These are phyloP conservation scores for Drosophila demipolita DNA, from an alignment of 2,888 invertebrate species.

Conservation along the genomic window DNA sequence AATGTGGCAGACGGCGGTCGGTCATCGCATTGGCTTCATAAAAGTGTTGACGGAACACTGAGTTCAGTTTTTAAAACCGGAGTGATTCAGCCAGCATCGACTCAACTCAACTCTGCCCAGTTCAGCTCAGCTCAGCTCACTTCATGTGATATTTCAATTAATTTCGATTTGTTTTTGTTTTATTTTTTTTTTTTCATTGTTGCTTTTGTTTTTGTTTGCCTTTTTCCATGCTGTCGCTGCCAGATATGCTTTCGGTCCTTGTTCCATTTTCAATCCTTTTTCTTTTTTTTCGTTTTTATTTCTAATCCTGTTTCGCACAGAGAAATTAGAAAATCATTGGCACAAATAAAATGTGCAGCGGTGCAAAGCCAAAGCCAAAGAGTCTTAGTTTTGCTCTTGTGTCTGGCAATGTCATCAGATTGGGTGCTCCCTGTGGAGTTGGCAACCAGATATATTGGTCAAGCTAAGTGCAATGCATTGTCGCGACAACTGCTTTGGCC, in stretches of 20 bases:
- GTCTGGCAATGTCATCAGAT: constrained; percentile 42
- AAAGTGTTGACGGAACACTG: constrained; percentile 57
- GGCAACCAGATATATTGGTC: constrained; percentile 54
- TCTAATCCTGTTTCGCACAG: constrained; percentile 5
- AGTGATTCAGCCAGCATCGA: constrained; percentile 19
- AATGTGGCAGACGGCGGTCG: constrained; percentile 60
- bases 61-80: constrained; percentile 25
- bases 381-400: constrained; percentile 48
- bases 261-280: constrained; percentile 44
- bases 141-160: constrained; percentile 73
- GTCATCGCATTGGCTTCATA: constrained; percentile 59
- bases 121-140: constrained; percentile 12
- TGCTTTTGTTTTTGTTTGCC: not conserved
- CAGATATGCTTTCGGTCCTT: constrained; percentile 35
- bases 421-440: constrained; percentile 2
- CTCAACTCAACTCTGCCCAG: not conserved
- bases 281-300: not conserved
- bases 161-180: constrained; percentile 61
- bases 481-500: constrained; percentile 58
- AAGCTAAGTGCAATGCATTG: constrained; percentile 76
- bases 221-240: constrained; percentile 21
- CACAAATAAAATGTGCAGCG: constrained; percentile 69
- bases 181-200: constrained; percentile 3
- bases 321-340: constrained; percentile 76
- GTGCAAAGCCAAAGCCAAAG: constrained; percentile 36